Conservation (phyloP, 2,888 invertebrate genomes). For the Epinotia ramella region DNA sequence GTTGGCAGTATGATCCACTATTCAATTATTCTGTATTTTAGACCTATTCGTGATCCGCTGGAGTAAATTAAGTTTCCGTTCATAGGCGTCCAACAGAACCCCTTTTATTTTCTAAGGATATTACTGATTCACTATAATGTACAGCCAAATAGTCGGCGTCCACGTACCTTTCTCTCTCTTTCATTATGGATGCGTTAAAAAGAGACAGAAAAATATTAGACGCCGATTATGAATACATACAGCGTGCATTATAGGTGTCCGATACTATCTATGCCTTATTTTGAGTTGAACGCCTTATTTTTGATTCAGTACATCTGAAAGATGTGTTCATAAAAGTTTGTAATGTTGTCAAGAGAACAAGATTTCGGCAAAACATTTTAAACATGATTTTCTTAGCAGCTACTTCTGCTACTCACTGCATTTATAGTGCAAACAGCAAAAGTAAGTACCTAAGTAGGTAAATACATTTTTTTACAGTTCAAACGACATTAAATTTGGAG, state of each 20-base stretch:
- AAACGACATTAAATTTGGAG: too few relatives aligned
- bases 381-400: neutral
- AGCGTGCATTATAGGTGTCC: too few relatives aligned
- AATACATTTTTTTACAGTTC: neutral
- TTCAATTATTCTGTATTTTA: conserved; percentile 24
- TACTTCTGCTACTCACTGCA: neutral
- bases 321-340: neutral
- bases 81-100: neutral
- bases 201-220: too few relatives aligned
- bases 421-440: neutral
- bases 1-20: conserved; percentile 33
- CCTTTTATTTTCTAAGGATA: neutral
- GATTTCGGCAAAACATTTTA: neutral
- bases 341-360: neutral
- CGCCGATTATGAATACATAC: too few relatives aligned
- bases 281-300: neutral
- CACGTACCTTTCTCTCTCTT: too few relatives aligned
- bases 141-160: too few relatives aligned
- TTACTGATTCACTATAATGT: too few relatives aligned
- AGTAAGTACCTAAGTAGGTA: neutral
- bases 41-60: conserved; percentile 4
- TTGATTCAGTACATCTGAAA: neutral
- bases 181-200: too few relatives aligned
- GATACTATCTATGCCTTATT: too few relatives aligned
- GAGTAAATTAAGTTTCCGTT: conserved; percentile 18